These are phyloP conservation scores for Rhagologus leucostigma DNA, from an alignment of 2,113 vertebrate species.

Conservation along the genomic window DNA sequence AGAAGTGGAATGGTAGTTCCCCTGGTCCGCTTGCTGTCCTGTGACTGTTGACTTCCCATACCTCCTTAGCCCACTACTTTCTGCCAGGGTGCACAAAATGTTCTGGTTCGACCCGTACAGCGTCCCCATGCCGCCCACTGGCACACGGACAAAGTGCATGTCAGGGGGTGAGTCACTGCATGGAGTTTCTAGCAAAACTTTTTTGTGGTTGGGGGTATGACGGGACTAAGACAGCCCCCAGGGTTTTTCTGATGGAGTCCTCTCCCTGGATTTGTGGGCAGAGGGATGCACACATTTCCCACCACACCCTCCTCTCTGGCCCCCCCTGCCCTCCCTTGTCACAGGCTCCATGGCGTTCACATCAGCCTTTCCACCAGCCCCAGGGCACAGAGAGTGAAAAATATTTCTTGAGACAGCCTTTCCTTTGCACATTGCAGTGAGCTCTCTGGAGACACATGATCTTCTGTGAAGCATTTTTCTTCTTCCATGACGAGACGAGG, in stretches of 20 bases:
- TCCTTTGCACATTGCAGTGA: background rate
- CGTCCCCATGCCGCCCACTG: background rate
- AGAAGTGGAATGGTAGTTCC: background rate
- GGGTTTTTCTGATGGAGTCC: background rate
- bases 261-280: background rate
- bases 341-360: accelerated
- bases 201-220: background rate
- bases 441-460: background rate
- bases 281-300: background rate
- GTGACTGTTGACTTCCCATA: background rate
- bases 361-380: accelerated
- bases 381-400: background rate
- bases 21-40: background rate
- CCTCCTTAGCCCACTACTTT: background rate
- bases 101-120: accelerated
- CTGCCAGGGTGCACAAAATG: accelerated
- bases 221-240: background rate
- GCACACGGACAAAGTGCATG: accelerated
- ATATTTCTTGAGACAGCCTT: background rate
- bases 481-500: background rate
- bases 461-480: background rate
- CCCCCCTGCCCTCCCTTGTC: background rate
- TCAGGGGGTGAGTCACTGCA: background rate
- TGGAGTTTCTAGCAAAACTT: background rate
- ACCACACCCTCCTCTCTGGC: accelerated